A percentile compares a stretch with the other conserved stretches of the same genome.
Conservation (phyloP, 2,888 invertebrate genomes). For the Octonoba sinensis region DNA sequence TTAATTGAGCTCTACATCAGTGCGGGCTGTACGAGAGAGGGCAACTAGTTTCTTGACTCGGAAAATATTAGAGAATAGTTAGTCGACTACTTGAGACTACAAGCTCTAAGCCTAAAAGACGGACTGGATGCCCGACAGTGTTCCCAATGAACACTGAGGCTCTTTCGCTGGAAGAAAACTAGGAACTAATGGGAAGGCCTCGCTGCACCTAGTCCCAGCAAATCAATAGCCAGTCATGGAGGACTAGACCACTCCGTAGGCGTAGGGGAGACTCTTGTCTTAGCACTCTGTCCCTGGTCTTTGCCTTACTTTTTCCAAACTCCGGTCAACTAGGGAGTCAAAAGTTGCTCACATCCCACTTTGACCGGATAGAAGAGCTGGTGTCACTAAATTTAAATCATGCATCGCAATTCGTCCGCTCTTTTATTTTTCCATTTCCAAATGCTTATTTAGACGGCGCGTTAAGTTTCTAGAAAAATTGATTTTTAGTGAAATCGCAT, state of each 20-base stretch:
- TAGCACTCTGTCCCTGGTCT: conserved; percentile 14
- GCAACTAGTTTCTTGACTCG: conserved; percentile 20
- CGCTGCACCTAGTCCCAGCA: conserved; percentile 47
- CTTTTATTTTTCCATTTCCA: no score
- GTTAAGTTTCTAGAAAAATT: no score
- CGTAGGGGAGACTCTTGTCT: conserved; percentile 34
- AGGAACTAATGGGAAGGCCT: conserved; percentile 54
- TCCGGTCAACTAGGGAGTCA: conserved; percentile 19
- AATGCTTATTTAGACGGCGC: no score
- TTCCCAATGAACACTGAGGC: conserved; percentile 56
- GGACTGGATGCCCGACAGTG: conserved; percentile 53
- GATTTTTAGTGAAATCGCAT: no score
- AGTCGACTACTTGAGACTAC: conserved; percentile 54
- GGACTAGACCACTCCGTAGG: conserved; percentile 52
- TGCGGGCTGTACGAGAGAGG: conserved; percentile 23
- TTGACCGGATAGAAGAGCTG: no score
- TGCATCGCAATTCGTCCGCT: no score
- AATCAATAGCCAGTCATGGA: conserved; percentile 63
- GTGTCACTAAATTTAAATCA: no score
- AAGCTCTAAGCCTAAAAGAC: conserved; percentile 59
- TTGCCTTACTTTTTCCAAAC: conserved; percentile 27
- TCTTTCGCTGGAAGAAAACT: conserved; percentile 52
- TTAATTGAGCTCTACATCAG: conserved; percentile 22
- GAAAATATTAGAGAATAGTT: conserved; percentile 23
- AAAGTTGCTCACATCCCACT: no score